Percentiles rank a stretch among this genome's conserved stretches.
Conservation (phyloP, 1,140 invertebrate species). For the Leptinotarsa texana region DNA sequence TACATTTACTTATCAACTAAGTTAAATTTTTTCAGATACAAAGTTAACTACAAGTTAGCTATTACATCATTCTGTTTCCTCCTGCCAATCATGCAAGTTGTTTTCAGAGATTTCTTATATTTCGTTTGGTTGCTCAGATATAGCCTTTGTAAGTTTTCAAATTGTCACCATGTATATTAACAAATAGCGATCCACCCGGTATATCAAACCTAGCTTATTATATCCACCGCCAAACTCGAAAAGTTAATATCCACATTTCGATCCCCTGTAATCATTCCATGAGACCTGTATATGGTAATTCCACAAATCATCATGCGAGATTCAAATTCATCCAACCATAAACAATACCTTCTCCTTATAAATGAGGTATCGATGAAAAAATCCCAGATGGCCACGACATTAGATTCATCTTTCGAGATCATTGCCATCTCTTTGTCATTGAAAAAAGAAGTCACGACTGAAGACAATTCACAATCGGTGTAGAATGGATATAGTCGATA, state of each 20-base stretch:
- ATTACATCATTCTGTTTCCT: too few relatives aligned
- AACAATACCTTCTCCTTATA: not conserved
- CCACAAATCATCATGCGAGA: constrained; percentile 7
- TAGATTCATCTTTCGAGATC: constrained; percentile 20
- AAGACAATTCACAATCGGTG: constrained; percentile 17
- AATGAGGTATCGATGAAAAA: constrained; percentile 10
- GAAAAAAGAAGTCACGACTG: constrained; percentile 17
- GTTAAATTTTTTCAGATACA: too few relatives aligned
- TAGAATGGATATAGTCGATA: not conserved
- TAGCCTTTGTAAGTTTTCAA: too few relatives aligned
- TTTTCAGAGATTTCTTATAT: too few relatives aligned
- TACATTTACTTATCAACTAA: too few relatives aligned
- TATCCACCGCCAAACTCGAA: not conserved
- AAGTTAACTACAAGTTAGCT: too few relatives aligned
- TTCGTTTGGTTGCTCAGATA: too few relatives aligned
- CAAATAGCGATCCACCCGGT: too few relatives aligned
- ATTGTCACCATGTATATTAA: too few relatives aligned
- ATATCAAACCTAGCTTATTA: not conserved
- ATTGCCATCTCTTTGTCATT: constrained; percentile 25
- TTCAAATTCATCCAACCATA: constrained; percentile 6
- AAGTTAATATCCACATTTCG: not conserved
- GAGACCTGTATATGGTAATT: not conserved
- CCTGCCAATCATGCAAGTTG: too few relatives aligned
- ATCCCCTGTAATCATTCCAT: not conserved
- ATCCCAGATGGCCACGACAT: constrained; percentile 13